Percentiles rank a stretch among this genome's conserved stretches.
Evolutionary conservation across 64 coral and sea anemone genomes (phyloP).

Genomic region (Pocillopora damicornis): DNA sequence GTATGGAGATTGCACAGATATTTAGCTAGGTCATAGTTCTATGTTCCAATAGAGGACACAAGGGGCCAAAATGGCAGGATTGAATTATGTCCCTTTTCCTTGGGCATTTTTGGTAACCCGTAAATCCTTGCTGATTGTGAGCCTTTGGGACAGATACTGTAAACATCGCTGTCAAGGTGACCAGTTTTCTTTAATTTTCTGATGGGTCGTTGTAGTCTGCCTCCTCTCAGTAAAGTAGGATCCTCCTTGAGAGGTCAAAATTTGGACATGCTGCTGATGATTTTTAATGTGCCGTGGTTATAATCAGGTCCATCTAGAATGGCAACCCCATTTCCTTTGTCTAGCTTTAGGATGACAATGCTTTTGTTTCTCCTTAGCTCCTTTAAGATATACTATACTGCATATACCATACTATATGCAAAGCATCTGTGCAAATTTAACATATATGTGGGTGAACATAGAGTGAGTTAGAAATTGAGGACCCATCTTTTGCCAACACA

Average conservation of each 20-base stretch:
- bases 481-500: no score
- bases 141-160: not conserved
- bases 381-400: no score
- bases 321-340: conserved; percentile 13
- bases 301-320: not conserved
- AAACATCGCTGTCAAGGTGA: not conserved
- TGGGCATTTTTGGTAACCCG: not conserved
- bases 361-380: no score
- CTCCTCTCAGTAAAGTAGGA: not conserved
- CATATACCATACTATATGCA: no score
- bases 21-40: not conserved
- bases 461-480: no score
- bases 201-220: not conserved
- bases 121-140: conserved; percentile 7
- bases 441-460: no score
- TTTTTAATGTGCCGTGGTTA: not conserved
- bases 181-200: not conserved
- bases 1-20: not conserved
- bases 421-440: no score
- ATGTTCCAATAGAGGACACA: not conserved
- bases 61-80: not conserved
- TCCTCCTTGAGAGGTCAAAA: not conserved
- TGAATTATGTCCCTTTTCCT: not conserved
- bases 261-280: not conserved
- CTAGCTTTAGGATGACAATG: conserved; percentile 14